These are phyloP conservation scores for Lucinisca nassula DNA, from an alignment of 2,888 invertebrate species.

Conservation along the genomic window DNA sequence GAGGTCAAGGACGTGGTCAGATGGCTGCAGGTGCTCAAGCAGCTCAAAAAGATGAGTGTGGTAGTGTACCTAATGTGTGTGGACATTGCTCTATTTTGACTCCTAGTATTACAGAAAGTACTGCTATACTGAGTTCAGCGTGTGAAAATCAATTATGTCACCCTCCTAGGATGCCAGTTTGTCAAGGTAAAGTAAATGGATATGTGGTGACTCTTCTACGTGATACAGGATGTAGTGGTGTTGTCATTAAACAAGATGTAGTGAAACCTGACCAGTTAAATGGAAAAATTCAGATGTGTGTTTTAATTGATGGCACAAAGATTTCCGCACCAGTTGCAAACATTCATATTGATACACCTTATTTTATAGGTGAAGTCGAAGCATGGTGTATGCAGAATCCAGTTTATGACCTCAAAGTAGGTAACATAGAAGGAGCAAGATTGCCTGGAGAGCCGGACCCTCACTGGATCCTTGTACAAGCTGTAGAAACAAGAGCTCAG, in stretches of 20 bases:
- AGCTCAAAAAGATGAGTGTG: neutral
- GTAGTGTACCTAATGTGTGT: neutral
- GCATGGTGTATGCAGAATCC: constrained; percentile 43
- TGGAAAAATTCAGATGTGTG: constrained; percentile 31
- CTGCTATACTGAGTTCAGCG: constrained; percentile 8
- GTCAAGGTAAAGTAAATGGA: constrained; percentile 23
- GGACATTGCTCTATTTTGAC: neutral
- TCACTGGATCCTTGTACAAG: neutral
- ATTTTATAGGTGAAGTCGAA: constrained; percentile 17
- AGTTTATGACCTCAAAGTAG: constrained; percentile 41
- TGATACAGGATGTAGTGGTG: constrained; percentile 57
- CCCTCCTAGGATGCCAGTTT: constrained; percentile 31
- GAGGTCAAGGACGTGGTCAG: neutral
- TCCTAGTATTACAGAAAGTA: neutral
- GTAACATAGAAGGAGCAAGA: too few species aligned
- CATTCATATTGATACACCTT: constrained; percentile 33
- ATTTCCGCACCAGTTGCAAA: constrained; percentile 16
- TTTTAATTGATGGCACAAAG: constrained; percentile 42
- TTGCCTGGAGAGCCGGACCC: constrained; percentile 4
- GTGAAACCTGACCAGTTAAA: constrained; percentile 28
- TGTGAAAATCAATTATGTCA: neutral
- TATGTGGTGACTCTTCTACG: constrained; percentile 32
- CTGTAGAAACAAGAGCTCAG: constrained; percentile 2
- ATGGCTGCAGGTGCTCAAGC: neutral
- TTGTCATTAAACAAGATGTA: constrained; percentile 28